These are phyloP conservation scores for Coleophora flavipennella DNA, from an alignment of 2,888 invertebrate species.

Conservation along the genomic window DNA sequence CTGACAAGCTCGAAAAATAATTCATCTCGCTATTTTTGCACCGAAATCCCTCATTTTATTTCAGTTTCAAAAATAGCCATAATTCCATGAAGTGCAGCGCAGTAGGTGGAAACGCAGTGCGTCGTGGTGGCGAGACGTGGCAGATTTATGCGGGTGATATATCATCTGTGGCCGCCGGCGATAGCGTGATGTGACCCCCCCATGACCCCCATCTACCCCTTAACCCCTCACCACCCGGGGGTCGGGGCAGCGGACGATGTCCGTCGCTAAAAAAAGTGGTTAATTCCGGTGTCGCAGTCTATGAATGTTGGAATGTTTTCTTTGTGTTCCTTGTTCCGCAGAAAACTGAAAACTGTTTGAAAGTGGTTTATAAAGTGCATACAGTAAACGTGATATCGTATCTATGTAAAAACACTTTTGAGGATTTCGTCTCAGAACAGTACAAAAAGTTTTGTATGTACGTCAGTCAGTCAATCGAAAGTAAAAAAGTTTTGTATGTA, in stretches of 20 bases:
- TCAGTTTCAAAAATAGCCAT: constrained; percentile 4
- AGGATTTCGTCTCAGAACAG: too few relatives aligned
- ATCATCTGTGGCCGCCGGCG: constrained; percentile 45
- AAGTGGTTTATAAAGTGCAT: too few relatives aligned
- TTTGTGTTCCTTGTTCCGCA: too few relatives aligned
- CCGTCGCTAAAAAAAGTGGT: constrained; percentile 2
- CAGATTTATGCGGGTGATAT: constrained; percentile 60
- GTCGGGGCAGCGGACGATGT: neutral
- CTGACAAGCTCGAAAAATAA: too few relatives aligned
- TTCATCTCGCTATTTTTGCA: too few relatives aligned
- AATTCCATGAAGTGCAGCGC: constrained; percentile 3
- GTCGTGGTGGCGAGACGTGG: constrained; percentile 27
- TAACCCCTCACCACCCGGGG: constrained; percentile 1
- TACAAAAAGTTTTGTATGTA: too few relatives aligned
- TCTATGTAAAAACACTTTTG: too few relatives aligned
- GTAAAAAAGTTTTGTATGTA: too few relatives aligned
- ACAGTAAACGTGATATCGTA: too few relatives aligned
- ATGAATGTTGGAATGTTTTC: constrained; percentile 1
- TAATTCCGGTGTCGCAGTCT: neutral
- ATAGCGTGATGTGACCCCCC: constrained; percentile 27
- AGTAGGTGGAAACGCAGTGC: constrained; percentile 2
- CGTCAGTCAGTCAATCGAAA: too few relatives aligned
- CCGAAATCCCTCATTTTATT: neutral
- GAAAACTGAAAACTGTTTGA: too few relatives aligned
- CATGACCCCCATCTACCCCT: constrained; percentile 10